Evolutionary conservation across 2,797 vertebrate genomes (phyloP), one percentile per base, ranked within the genome.

Genomic region (Peromyscus melanophrys): DNA sequence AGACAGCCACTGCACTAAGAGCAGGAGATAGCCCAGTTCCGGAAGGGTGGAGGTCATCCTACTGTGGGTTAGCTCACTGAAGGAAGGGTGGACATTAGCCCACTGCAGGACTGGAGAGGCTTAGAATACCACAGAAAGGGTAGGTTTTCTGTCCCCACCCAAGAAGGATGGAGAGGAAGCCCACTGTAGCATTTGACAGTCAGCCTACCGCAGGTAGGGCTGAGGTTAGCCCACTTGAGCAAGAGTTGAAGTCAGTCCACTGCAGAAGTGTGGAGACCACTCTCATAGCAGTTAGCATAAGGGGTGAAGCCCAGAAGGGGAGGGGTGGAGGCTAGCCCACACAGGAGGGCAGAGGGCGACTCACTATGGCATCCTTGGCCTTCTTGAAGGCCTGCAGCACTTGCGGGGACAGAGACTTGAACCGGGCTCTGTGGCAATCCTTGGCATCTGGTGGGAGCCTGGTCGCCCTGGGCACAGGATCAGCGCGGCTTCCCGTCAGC

Each of bases 291-390:
- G 21, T 0, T 1, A 34, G 12, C 16, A 3, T 0, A 49, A 85
- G 40, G 40, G 43, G 31, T 10, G 29, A 49, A 0, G 5, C 31
- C 14, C 80, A 9, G 25, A 43, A 65, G 16, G 75, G 52, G 17
- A 19, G 0, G 27, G 27, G 13, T 37, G 11, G 25, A 46, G 78
- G 40, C 13, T 25, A 25, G 37, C 16, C 27, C 87, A 17, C 25
- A 46, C 71, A 34, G 86, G 10, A 55, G 69, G 63, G 2, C 31
- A 7, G 37, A 16, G 63, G 25, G 25, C 69, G 7, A 96, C 97
- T 98, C 96, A 98, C 97, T 8, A 97, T 57, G 90, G 94, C 46
- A 0, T 97, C n/a, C 31, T 57, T 95, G 96, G 85, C 93, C 1
- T 1, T 93, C 85, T 2, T 95, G 96, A 97, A 97, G 52, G 78